Conservation (phyloP, 2,888 invertebrate genomes). For the Isoperla grammatica region DNA sequence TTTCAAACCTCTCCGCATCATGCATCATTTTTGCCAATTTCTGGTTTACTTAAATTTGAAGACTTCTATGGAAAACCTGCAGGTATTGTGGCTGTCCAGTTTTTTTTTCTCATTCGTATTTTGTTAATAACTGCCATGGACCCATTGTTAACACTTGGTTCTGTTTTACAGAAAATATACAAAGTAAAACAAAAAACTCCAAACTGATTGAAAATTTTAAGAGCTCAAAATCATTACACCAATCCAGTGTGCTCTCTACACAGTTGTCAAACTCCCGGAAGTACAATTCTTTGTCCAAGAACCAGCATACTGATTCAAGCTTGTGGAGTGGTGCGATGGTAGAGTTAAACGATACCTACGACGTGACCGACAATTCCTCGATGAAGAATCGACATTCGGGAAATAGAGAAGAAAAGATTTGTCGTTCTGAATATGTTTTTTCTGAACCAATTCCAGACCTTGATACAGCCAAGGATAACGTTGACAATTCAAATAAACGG, state of each 20-base stretch:
- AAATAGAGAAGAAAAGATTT: conserved; percentile 6
- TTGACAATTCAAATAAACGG: conserved; percentile 15
- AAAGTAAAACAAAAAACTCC: conserved; percentile 15
- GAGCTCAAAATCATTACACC: conserved; percentile 5
- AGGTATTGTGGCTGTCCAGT: conserved; percentile 21
- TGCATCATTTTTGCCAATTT: conserved; percentile 47
- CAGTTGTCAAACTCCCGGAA: conserved; percentile 7
- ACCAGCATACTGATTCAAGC: conserved; percentile 11
- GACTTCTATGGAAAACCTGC: conserved; percentile 38
- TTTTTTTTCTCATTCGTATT: no score
- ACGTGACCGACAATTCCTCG: conserved; percentile 6
- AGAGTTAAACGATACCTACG: conserved; percentile 15
- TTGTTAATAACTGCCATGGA: background rate
- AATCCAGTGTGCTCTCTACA: background rate
- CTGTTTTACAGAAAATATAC: conserved; percentile 7
- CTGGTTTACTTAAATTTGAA: conserved; percentile 45
- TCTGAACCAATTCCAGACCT: conserved; percentile 18
- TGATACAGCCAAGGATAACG: conserved; percentile 6
- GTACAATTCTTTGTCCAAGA: conserved; percentile 5
- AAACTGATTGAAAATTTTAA: conserved; percentile 21
- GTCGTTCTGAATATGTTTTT: conserved; percentile 26
- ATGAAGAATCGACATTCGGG: conserved; percentile 5
- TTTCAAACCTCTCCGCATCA: conserved; percentile 45
- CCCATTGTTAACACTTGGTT: background rate
- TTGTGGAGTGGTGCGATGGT: conserved; percentile 18